phyloP scores from a whole-genome alignment of 2,888 invertebrate genomes.

The Erebia palarica region DNA sequence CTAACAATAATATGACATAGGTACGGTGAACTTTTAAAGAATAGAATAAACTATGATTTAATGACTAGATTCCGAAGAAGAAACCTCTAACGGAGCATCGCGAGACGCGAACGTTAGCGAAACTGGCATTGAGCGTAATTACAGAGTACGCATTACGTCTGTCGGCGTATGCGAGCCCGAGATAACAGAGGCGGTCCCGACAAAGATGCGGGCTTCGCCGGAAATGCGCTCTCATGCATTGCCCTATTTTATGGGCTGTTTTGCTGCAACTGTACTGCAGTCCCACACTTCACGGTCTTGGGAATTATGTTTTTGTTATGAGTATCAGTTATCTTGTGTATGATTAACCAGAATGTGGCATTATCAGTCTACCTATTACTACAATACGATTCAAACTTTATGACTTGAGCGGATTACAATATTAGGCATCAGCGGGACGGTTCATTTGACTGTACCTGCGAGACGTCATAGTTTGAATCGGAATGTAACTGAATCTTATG shows the following conservation, averaged over 20 bases:
- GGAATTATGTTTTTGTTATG: neutral
- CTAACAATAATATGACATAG: too few species aligned
- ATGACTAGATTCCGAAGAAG: neutral
- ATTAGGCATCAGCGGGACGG: too few species aligned
- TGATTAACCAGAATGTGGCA: too few species aligned
- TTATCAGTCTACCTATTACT: too few species aligned
- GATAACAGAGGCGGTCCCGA: constrained; percentile 52
- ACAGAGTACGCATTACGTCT: constrained; percentile 37
- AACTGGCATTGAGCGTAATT: constrained; percentile 34
- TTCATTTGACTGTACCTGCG: too few species aligned
- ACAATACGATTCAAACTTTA: too few species aligned
- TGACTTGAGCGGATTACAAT: too few species aligned
- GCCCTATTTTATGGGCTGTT: constrained; percentile 65
- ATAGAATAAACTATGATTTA: too few species aligned
- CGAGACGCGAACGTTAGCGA: constrained; percentile 24
- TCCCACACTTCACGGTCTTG: constrained; percentile 15
- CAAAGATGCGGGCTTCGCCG: constrained; percentile 62
- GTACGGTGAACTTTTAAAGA: too few species aligned
- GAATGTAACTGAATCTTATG: too few species aligned
- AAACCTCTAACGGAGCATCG: neutral
- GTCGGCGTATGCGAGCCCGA: constrained; percentile 39
- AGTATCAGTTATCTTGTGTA: too few species aligned
- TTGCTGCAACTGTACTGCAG: constrained; percentile 47
- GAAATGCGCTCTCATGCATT: constrained; percentile 66
- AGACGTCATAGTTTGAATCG: too few species aligned